Evolutionary conservation across 2,797 vertebrate genomes (phyloP).

Genomic region (Poeciliopsis paucimaculata): DNA sequence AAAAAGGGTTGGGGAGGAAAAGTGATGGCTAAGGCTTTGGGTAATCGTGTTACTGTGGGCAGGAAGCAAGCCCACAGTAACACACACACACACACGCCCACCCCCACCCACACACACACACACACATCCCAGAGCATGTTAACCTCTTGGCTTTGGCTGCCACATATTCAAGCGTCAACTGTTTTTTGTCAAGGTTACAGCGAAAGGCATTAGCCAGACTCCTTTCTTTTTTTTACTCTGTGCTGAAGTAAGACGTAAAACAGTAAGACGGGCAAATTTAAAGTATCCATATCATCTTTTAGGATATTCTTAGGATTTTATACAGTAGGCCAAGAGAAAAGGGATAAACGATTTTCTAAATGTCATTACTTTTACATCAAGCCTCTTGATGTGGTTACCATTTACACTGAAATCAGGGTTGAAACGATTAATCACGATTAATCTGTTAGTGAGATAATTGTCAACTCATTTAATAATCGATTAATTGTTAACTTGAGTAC

Average conservation of each 20-base stretch:
- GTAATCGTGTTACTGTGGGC: conserved; percentile 68
- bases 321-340: too few species aligned
- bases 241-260: neutral
- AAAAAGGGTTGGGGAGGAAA: conserved; percentile 37
- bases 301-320: too few species aligned
- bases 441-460: too few species aligned
- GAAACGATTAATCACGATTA: too few species aligned
- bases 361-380: too few species aligned
- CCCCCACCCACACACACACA: conserved; percentile 13
- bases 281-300: too few species aligned
- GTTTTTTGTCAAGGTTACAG: conserved; percentile 70
- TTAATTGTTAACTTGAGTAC: too few species aligned
- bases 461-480: too few species aligned
- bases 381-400: too few species aligned
- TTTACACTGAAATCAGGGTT: neutral
- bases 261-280: conserved; percentile 6
- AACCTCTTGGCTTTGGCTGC: conserved; percentile 63
- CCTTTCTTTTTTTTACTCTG: neutral
- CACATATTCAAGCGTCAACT: conserved; percentile 61
- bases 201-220: conserved; percentile 40
- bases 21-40: conserved; percentile 67
- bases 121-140: conserved; percentile 53
- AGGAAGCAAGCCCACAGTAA: conserved; percentile 24
- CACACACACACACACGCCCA: too few species aligned
- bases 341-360: too few species aligned